Evolutionary conservation across 2,113 vertebrate genomes (phyloP).

Genomic region (Crotalus viridis): DNA sequence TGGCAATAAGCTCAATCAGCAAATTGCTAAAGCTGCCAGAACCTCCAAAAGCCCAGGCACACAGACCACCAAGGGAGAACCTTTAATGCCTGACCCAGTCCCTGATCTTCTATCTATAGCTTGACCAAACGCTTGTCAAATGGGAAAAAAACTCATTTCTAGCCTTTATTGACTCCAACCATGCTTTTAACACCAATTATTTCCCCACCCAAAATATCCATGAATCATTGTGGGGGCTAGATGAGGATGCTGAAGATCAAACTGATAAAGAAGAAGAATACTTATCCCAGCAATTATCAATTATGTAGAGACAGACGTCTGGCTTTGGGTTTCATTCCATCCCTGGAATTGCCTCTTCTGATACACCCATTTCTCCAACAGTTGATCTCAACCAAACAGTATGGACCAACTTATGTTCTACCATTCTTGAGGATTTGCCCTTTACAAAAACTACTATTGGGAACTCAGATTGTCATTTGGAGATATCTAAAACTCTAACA

Average conservation of each 20-base stretch:
- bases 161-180: neutral
- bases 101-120: neutral
- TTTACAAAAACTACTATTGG: neutral
- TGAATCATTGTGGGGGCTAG: neutral
- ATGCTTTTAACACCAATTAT: neutral
- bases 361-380: neutral
- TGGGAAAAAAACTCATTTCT: neutral
- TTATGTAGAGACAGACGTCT: neutral
- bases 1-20: neutral
- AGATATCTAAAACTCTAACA: neutral
- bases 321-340: neutral
- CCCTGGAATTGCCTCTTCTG: neutral
- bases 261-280: neutral
- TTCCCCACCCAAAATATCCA: neutral
- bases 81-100: neutral
- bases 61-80: neutral
- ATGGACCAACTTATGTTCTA: neutral
- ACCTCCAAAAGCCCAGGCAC: neutral
- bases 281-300: neutral
- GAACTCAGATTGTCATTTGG: neutral
- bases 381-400: neutral
- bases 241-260: neutral
- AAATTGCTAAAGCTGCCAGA: neutral
- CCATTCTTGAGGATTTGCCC: neutral
- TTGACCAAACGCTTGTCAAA: neutral